Percentiles rank a stretch among this genome's conserved stretches.
phyloP scores from a whole-genome alignment of 2,888 invertebrate genomes.

The Caenorhabditis doughertyi region DNA sequence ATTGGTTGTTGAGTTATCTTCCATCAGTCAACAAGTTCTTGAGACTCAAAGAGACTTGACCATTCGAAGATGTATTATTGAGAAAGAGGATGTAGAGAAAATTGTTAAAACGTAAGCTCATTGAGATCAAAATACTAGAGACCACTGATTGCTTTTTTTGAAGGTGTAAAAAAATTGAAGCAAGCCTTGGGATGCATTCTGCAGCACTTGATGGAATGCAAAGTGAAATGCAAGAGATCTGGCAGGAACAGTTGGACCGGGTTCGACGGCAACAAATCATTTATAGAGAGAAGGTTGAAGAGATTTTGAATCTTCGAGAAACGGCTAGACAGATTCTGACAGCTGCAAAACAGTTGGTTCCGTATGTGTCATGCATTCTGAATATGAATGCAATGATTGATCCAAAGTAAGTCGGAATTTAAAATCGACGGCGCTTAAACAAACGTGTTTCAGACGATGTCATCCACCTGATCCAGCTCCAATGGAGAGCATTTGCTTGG shows the following conservation, averaged over 20 bases:
- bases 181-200: slow-evolving; percentile 81
- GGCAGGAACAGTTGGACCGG: slow-evolving; percentile 89
- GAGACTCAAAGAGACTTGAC: slow-evolving; percentile 88
- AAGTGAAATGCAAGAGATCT: slow-evolving; percentile 84
- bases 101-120: slow-evolving; percentile 64
- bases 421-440: too few relatives aligned
- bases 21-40: slow-evolving; percentile 85
- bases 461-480: slow-evolving; percentile 80
- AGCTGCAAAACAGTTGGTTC: slow-evolving; percentile 70
- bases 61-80: slow-evolving; percentile 85
- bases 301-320: slow-evolving; percentile 61
- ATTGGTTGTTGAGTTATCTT: slow-evolving; percentile 67
- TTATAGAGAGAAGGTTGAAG: slow-evolving; percentile 81
- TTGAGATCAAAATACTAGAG: slow-evolving; percentile 6
- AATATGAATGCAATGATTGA: slow-evolving; percentile 73
- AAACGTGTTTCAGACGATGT: slow-evolving; percentile 61
- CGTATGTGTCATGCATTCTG: slow-evolving; percentile 71
- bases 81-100: slow-evolving; percentile 69
- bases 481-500: slow-evolving; percentile 82
- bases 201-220: slow-evolving; percentile 81
- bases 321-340: slow-evolving; percentile 69
- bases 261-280: slow-evolving; percentile 88
- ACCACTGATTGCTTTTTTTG: slow-evolving; percentile 2
- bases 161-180: slow-evolving; percentile 57
- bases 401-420: slow-evolving; percentile 62